Percentiles rank a stretch among this genome's conserved stretches.
Conservation (phyloP, 2,888 invertebrate genomes). For the Drosophila kokeensis region DNA sequence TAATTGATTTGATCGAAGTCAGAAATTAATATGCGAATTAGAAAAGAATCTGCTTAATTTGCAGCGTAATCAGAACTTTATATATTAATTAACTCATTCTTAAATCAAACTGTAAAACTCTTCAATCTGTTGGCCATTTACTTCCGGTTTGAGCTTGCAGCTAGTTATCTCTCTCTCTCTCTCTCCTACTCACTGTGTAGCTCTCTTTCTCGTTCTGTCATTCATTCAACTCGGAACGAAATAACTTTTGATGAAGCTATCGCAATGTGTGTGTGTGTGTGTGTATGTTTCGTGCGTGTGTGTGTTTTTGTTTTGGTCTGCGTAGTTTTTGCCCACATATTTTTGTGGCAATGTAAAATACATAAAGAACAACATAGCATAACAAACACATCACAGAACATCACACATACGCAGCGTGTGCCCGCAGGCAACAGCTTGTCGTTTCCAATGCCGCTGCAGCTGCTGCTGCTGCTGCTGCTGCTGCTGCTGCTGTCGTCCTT, state of each 20-base stretch:
- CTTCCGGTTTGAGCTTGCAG: neutral
- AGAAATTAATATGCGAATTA: neutral
- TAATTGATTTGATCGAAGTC: neutral
- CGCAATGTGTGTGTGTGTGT: neutral
- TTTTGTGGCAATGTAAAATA: constrained; percentile 14
- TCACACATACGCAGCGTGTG: constrained; percentile 42
- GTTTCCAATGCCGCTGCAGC: constrained; percentile 22
- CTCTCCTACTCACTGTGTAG: neutral
- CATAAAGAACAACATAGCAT: constrained; percentile 19
- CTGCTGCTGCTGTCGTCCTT: constrained; percentile 4
- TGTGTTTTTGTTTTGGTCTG: constrained; percentile 13
- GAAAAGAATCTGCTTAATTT: neutral
- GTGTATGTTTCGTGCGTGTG: neutral
- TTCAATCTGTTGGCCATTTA: constrained; percentile 4
- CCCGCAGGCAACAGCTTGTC: constrained; percentile 48
- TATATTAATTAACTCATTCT: neutral
- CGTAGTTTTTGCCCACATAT: constrained; percentile 20
- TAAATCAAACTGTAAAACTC: neutral
- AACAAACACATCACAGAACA: constrained; percentile 8
- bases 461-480: constrained; percentile 2
- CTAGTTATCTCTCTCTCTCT: neutral
- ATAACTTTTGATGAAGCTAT: constrained; percentile 17
- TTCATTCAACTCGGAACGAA: neutral
- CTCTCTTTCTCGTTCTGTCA: neutral
- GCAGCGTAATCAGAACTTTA: neutral